Conservation (phyloP, 2,888 invertebrate genomes). For the Scaptomyza flava region DNA sequence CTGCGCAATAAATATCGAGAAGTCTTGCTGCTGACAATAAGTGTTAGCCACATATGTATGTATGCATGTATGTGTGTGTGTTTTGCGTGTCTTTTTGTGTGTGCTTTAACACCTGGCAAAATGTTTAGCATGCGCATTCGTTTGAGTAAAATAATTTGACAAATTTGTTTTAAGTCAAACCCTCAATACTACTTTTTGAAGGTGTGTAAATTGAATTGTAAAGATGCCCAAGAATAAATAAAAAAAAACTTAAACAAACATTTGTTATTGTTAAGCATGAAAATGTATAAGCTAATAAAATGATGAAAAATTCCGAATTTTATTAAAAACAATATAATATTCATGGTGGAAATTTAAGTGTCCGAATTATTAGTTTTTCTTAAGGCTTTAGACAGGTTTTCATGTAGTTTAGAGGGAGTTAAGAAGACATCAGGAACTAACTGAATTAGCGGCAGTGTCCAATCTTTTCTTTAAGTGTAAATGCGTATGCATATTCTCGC, state of each 20-base stretch:
- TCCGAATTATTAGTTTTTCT: too few species aligned
- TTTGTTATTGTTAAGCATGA: not conserved
- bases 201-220: conserved; percentile 6
- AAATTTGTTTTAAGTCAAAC: conserved; percentile 20
- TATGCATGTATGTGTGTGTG: conserved; percentile 8
- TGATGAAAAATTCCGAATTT: too few species aligned
- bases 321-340: too few species aligned
- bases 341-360: too few species aligned
- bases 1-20: conserved; percentile 49
- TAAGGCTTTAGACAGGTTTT: not conserved
- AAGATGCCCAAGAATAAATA: conserved; percentile 4
- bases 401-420: too few species aligned
- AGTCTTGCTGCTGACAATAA: conserved; percentile 17
- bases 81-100: not conserved
- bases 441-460: not conserved
- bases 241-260: not conserved
- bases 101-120: conserved; percentile 25
- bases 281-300: not conserved
- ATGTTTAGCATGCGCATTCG: conserved; percentile 5
- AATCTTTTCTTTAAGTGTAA: conserved; percentile 26
- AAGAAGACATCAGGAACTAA: not conserved
- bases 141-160: conserved; percentile 35
- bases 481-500: conserved; percentile 11
- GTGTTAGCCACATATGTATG: conserved; percentile 4
- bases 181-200: conserved; percentile 7